Percentiles rank a stretch among this genome's conserved stretches.
These are phyloP conservation scores for Australoheros facetus DNA, from an alignment of 2,797 vertebrate genomes.

Conservation along the genomic window DNA sequence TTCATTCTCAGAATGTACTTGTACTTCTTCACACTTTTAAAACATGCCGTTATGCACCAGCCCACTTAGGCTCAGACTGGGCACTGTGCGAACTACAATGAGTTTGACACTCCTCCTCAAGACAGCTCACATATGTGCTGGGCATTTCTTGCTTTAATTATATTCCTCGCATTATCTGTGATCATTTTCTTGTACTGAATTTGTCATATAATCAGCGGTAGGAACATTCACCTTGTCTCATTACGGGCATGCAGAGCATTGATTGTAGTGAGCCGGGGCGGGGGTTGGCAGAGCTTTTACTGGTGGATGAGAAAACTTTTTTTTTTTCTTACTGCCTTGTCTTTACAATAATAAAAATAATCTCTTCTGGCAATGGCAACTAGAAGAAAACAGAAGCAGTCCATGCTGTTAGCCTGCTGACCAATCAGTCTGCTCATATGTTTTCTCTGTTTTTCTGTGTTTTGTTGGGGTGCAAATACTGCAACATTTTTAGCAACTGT, in stretches of 20 bases:
- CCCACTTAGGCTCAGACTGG: background rate
- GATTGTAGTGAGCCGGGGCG: background rate
- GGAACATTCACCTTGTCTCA: background rate
- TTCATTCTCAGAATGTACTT: background rate
- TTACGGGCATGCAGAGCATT: background rate
- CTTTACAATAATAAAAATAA: background rate
- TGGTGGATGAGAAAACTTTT: background rate
- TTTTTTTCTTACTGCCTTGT: background rate
- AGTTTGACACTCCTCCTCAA: background rate
- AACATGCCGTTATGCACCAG: background rate
- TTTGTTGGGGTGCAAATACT: background rate
- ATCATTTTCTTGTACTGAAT: background rate
- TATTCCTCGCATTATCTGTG: background rate
- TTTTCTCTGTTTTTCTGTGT: too few species aligned
- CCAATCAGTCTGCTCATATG: background rate
- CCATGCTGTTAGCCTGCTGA: background rate
- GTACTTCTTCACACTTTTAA: background rate
- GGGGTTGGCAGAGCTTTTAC: background rate
- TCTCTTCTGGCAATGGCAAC: background rate
- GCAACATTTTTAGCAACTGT: background rate
- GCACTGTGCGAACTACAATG: background rate
- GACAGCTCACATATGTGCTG: background rate
- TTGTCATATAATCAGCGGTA: background rate
- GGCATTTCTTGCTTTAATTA: background rate
- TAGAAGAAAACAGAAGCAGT: background rate